These are phyloP conservation scores for Drosophila sechellia DNA, from an alignment of 1,140 invertebrate genomes.

Conservation along the genomic window DNA sequence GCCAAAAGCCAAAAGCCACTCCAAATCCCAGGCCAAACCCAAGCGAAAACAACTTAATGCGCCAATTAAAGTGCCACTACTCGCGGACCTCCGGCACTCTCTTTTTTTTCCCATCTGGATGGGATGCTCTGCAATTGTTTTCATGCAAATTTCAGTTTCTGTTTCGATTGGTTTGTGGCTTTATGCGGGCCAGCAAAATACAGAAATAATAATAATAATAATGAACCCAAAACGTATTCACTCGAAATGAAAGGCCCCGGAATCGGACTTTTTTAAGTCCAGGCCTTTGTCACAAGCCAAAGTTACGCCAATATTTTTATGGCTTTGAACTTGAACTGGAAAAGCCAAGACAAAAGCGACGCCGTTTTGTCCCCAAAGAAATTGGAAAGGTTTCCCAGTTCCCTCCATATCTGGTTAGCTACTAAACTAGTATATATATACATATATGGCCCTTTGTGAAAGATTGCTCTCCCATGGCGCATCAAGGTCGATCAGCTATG, in stretches of 20 bases:
- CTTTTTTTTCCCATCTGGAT: constrained; percentile 7
- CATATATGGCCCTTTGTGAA: constrained; percentile 22
- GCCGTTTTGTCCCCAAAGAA: constrained; percentile 24
- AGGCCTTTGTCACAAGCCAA: constrained; percentile 27
- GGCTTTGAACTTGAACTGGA: constrained; percentile 81
- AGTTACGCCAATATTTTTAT: constrained; percentile 75
- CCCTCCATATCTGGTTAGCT: background rate
- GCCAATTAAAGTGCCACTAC: constrained; percentile 76
- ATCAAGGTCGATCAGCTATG: constrained; percentile 19
- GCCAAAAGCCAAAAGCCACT: constrained; percentile 1
- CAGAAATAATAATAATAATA: constrained; percentile 7
- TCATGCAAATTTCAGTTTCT: constrained; percentile 61
- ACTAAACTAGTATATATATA: background rate
- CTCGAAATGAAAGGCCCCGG: constrained; percentile 70
- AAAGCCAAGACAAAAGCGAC: constrained; percentile 25
- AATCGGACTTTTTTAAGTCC: constrained; percentile 7
- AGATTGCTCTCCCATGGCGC: constrained; percentile 35
- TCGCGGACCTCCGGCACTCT: constrained; percentile 25
- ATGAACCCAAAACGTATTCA: constrained; percentile 61
- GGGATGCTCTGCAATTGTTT: constrained; percentile 66
- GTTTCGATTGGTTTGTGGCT: constrained; percentile 55
- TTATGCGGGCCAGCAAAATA: constrained; percentile 5
- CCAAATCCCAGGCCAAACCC: constrained; percentile 29
- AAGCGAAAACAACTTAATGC: constrained; percentile 65
- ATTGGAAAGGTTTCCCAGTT: constrained; percentile 35